phyloP scores from a whole-genome alignment of 2,888 invertebrate species.

The Herminia tarsipennalis region DNA sequence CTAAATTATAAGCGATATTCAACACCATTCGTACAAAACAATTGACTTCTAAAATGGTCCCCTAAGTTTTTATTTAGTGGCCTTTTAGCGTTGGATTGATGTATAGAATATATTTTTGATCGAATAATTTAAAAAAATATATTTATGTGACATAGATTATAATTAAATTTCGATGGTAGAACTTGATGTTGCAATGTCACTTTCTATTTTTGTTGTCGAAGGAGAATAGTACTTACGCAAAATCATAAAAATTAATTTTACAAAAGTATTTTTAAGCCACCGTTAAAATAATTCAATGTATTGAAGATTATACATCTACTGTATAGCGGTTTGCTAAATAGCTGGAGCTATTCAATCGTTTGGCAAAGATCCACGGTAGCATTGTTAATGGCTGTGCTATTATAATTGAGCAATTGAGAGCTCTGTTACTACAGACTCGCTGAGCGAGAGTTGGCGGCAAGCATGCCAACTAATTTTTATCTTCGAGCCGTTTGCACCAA shows the following conservation, averaged over 20 bases:
- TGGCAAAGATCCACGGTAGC: constrained; percentile 65
- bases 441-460: constrained; percentile 40
- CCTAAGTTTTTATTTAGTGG: constrained; percentile 51
- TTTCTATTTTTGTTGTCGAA: constrained; percentile 46
- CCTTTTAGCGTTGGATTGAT: constrained; percentile 52
- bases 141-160: constrained; percentile 44
- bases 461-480: constrained; percentile 44
- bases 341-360: constrained; percentile 47
- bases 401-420: constrained; percentile 53
- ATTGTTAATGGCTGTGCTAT: constrained; percentile 76
- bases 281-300: constrained; percentile 52
- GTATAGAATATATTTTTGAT: constrained; percentile 56
- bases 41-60: constrained; percentile 34
- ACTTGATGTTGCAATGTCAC: constrained; percentile 46
- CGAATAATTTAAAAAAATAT: constrained; percentile 29
- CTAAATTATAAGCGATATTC: constrained; percentile 17
- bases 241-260: constrained; percentile 59
- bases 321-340: constrained; percentile 43
- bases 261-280: constrained; percentile 66
- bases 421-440: constrained; percentile 30
- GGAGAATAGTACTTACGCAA: constrained; percentile 54
- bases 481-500: constrained; percentile 51
- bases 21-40: constrained; percentile 25
- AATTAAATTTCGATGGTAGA: constrained; percentile 42
- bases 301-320: constrained; percentile 45